Evolutionary conservation across 2,113 vertebrate genomes (phyloP), one percentile per base, ranked within the genome.

Genomic region (Ailuropoda melanoleuca): DNA sequence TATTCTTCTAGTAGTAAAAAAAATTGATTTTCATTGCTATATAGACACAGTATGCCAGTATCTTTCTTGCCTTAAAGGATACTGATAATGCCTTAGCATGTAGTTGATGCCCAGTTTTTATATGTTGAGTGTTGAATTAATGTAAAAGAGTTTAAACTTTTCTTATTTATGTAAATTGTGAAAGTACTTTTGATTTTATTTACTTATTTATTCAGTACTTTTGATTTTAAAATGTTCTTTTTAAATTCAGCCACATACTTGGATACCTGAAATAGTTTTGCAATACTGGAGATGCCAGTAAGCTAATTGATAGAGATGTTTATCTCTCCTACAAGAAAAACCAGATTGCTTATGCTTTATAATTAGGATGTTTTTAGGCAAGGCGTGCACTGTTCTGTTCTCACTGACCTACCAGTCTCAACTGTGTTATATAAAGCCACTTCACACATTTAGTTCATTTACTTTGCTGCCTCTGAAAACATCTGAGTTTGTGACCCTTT

Each of bases 81-180:
- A 85, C 46, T 60, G 34, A 39, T 56, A 66, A 55, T 88, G 7
- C 75, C 66, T 95, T 62, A 50, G 48, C 50, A 48, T 48, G 12
- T 43, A 70, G 6, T 80, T 85, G 53, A 37, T 89, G 14, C 78
- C 53, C 83, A 74, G 0, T 74, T 82, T 94, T 84, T 82, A 48
- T 43, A 75, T 60, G 18, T 53, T 85, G 58, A 64, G 75, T 92
- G 31, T 92, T 77, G 12, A 89, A n/a, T 92, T 66, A 75, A 90
- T 74, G 66, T 55, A 66, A 88, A 87, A 82, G 53, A 84, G 14
- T n/a, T 93, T 68, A 62, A 72, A 68, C 24, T 8, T 82, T 93
- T 70, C 14, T 82, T 80, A 83, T 37, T 70, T 92, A 58, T 82
- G 91, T 81, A 84, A 96, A 50, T 89, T 96, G 64, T 72, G 58